These are phyloP conservation scores for Lagorchestes hirsutus DNA, from an alignment of 2,797 vertebrate genomes.

Conservation along the genomic window DNA sequence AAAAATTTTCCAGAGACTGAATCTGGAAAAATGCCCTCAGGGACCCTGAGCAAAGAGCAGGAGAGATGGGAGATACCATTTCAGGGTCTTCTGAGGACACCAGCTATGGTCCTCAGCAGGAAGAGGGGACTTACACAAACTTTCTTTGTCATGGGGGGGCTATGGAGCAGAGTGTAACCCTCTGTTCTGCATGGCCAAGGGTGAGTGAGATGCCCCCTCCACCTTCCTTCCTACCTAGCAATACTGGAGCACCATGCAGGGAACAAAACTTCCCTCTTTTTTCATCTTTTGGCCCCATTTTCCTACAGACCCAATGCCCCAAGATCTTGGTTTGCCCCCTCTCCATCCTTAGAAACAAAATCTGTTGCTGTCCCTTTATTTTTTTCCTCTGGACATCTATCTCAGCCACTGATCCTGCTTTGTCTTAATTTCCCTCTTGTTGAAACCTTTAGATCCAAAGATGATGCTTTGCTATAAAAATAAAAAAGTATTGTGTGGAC, in stretches of 20 bases:
- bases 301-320: conserved; percentile 66
- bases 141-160: conserved; percentile 78
- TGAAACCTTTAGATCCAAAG: conserved; percentile 50
- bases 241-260: too few species aligned
- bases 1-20: conserved; percentile 93
- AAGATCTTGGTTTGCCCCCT: neutral
- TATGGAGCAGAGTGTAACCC: neutral
- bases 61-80: too few species aligned
- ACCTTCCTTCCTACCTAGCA: too few species aligned
- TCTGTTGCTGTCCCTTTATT: neutral
- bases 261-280: conserved; percentile 7
- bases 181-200: neutral
- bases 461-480: conserved; percentile 16
- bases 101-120: neutral
- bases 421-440: neutral
- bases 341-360: too few species aligned
- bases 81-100: too few species aligned
- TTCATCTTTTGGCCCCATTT: conserved; percentile 1
- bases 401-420: neutral
- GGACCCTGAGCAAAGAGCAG: conserved; percentile 72
- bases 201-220: neutral
- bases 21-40: conserved; percentile 86
- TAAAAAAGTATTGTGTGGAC: neutral
- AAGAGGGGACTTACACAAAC: conserved; percentile 64
- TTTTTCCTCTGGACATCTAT: conserved; percentile 40